Evolutionary conservation across 2,113 vertebrate genomes (phyloP).

Genomic region (Eulemur macaco): DNA sequence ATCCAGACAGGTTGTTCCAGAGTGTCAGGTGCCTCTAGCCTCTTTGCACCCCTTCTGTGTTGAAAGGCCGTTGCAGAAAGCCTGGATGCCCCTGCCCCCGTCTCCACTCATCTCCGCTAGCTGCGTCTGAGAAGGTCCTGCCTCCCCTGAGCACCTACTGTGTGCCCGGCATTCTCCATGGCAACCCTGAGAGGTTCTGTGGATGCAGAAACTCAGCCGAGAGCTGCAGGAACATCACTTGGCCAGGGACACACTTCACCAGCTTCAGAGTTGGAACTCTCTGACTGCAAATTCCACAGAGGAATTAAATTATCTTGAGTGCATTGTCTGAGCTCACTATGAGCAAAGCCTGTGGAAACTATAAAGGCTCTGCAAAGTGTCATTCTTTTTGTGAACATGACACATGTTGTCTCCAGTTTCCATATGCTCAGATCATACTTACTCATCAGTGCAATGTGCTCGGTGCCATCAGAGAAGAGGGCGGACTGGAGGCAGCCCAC

Average conservation of each 20-base stretch:
- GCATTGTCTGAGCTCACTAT: not conserved
- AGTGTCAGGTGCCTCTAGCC: too few relatives aligned
- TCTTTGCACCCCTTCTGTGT: fast-evolving
- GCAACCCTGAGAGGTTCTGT: not conserved
- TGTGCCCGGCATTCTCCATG: not conserved
- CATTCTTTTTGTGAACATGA: not conserved
- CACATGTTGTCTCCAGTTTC: slow-evolving; percentile 30
- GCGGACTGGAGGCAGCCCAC: too few relatives aligned
- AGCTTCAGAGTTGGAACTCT: not conserved
- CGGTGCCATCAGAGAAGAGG: slow-evolving; percentile 68
- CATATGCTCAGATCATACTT: slow-evolving; percentile 77
- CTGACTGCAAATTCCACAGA: not conserved
- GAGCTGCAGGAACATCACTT: not conserved
- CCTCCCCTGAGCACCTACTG: fast-evolving
- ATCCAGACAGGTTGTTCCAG: too few relatives aligned
- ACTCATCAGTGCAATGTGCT: slow-evolving; percentile 69
- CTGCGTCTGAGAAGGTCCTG: not conserved
- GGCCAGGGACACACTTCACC: not conserved
- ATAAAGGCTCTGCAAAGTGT: not conserved
- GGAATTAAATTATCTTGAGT: not conserved
- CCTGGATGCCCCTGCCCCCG: too few relatives aligned
- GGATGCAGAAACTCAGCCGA: not conserved
- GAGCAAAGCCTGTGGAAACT: slow-evolving; percentile 27
- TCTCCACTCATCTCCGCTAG: not conserved
- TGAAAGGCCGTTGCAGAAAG: not conserved